Evolutionary conservation across 2,888 invertebrate genomes (phyloP), one percentile per base, ranked within the genome.

Genomic region (Phrixothrix hirtus): DNA sequence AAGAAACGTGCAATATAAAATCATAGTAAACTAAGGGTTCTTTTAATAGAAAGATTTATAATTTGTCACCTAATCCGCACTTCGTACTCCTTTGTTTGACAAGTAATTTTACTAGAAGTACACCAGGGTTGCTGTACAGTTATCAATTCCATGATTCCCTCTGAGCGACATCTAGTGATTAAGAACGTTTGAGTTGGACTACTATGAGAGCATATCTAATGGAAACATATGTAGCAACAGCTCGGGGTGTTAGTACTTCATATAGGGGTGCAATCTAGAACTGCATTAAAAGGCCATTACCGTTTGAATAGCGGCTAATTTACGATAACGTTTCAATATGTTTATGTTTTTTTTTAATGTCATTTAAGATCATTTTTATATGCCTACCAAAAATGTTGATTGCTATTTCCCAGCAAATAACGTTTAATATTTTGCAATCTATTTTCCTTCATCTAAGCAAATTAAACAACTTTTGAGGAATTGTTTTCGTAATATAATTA

Each of bases 41-140:
- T 21, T 21, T 3, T 21, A 21, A 21, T 21, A 7, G 7, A 38
- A 49, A 45, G 62, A 62, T 64, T 66, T 66, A 62, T 69, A 70
- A 70, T 70, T 70, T 70, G 70, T 69, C 69, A 69, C 66, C 61
- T 69, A 70, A 70, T 70, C 70, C 70, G 65, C 67, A 66, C 69
- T 68, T 69, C 69, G 68, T 67, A 66, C 67, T 67, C 60, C 60
- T 58, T 62, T 68, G 64, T 68, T 68, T 65, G 67, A 34, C 16
- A 34, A 34, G 34, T 15, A 34, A 34, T 34, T 14, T 66, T 60
- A 14, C 46, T 46, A 10, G 13, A 35, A 31, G 30, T 30, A 37
- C 46, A 9, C 4, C 31, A 32, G 37, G n/a, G n/a, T n/a, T n/a
- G n/a, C n/a, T n/a, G n/a, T n/a, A n/a, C n/a, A n/a, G n/a, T n/a